Base-by-base conservation (phyloP, 2,797 vertebrate species). In the Micropoecilia bifurca region DNA sequence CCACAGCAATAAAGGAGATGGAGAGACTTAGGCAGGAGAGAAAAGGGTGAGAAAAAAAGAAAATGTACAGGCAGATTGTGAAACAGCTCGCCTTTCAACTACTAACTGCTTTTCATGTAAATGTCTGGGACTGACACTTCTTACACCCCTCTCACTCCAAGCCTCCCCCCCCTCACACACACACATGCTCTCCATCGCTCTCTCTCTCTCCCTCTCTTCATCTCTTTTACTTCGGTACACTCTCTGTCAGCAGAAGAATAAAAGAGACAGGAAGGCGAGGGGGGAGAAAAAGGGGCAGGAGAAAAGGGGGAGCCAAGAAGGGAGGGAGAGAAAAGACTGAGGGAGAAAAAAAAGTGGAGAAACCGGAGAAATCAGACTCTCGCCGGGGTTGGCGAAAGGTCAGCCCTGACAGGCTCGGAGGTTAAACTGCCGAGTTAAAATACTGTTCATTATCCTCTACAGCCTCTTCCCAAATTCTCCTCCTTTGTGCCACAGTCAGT, bases 391-490 rank as follows among this genome's bases (percentile, higher is more conserved):
- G 98, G 97, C 95, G 95, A 98, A 99, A 99, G 98, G 98, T 99
- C 98, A 99, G 95, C 93, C 91, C 96, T 99, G 98, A 99, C 97
- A 98, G 97, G 97, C 97, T 97, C 71, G 88, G 97, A 98, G 98
- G 98, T 99, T 99, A 99, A 99, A 98, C 97, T 98, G 97, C 97
- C 92, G 96, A 98, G 96, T 97, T 98, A 99, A 99, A 99, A 99
- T 99, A 98, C 97, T 99, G 97, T 98, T 98, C 97, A 98, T 99
- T 98, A 97, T 97, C 96, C 96, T 96, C 94, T 91, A 93, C 95
- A 97, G 97, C 96, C 96, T 98, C 97, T 97, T 97, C 96, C 96
- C 97, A 97, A 99, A 98, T 97, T 97, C 96, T 96, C 95, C 93
- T 97, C 97, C 97, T 98, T 98, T 98, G 96, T 99, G 96, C 97